phyloP scores from a whole-genome alignment of 2,113 vertebrate species.

The Nipponia nippon region DNA sequence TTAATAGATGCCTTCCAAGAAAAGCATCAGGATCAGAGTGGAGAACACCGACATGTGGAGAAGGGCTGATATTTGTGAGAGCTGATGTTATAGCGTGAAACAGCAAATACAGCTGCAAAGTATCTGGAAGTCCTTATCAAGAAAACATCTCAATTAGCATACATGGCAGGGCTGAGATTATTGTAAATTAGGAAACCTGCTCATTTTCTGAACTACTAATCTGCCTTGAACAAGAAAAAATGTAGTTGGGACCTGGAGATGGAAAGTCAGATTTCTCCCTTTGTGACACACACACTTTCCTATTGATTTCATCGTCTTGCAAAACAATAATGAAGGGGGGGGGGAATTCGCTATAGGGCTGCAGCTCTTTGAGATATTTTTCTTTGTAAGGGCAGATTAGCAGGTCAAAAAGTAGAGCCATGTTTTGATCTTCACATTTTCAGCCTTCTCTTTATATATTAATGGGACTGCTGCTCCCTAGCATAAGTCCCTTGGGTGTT shows the following conservation, averaged over 20 bases:
- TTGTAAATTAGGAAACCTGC: background rate
- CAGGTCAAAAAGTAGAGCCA: background rate
- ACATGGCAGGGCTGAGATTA: background rate
- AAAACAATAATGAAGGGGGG: background rate
- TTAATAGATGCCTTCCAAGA: background rate
- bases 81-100: background rate
- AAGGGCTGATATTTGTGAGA: background rate
- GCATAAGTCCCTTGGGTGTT: background rate
- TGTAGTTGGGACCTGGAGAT: background rate
- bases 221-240: background rate
- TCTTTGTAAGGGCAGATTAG: slow-evolving; percentile 10
- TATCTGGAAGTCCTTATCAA: background rate
- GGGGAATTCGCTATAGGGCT: background rate
- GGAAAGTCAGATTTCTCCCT: background rate
- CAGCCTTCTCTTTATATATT: background rate
- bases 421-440: slow-evolving; percentile 16
- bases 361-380: background rate
- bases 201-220: background rate
- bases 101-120: background rate
- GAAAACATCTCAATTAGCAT: background rate
- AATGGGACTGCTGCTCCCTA: background rate
- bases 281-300: background rate
- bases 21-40: background rate
- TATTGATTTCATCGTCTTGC: background rate
- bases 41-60: background rate